Evolutionary conservation across 2,797 vertebrate species (phyloP), one percentile per base, ranked within the genome.

Genomic region (Scyliorhinus canicula): DNA sequence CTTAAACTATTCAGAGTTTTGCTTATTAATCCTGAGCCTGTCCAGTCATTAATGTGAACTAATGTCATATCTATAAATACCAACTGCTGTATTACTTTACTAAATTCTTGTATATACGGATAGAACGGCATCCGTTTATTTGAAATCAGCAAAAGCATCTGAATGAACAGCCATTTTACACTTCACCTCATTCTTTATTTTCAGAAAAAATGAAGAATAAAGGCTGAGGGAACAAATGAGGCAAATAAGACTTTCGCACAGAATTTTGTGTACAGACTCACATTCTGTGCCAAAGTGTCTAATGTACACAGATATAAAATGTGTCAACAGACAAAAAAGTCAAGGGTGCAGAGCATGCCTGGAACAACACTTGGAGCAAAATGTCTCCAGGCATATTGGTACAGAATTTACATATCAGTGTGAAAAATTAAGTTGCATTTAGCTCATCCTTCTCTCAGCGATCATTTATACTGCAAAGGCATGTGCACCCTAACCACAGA

Each of bases 221-320:
- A 28, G 65, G 9, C 55, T 91, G 55, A 91, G 40, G 86, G 24
- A 26, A 63, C 21, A 21, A 24, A 40, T 91, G n/a, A 91, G 57
- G 4, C 88, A 63, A 63, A 65, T 40, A 40, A 50, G 60, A 24
- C 31, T 88, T 55, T 7, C 14, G 52, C 57, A 63, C 16, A 91
- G n/a, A 24, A 63, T 91, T 91, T 91, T 91, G 88, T 63, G 60
- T 63, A 91, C n/a, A 91, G 35, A 44, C 8, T 90, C 60, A 63
- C 19, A 91, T 91, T 57, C 65, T 91, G 57, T 44, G 21, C n/a
- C 57, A 60, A 63, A 63, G 7, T 63, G 57, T 21, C 57, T 40
- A 91, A 91, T 91, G 24, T 40, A 44, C 88, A 91, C 35, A n/a
- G 35, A 63, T 26, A 40, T 40, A 65, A 91, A 91, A 91, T 65